phyloP scores from a whole-genome alignment of 2,888 invertebrate species.

The Petrophora chlorosata region DNA sequence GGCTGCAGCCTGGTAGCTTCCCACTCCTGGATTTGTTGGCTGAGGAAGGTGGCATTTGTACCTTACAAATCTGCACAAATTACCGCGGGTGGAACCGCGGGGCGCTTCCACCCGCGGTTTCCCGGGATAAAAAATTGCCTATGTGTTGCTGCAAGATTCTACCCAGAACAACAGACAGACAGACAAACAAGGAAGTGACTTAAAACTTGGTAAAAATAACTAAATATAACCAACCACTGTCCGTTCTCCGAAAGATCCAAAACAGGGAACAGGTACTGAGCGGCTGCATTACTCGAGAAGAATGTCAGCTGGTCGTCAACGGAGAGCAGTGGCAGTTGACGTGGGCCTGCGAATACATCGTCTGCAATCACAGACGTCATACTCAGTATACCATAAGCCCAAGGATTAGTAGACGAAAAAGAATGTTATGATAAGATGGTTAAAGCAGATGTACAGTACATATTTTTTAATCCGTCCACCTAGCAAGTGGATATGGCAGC shows the following conservation, averaged over 20 bases:
- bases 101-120: no score
- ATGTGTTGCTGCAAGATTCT: no score
- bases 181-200: no score
- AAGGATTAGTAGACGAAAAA: background rate
- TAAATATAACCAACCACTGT: constrained; percentile 53
- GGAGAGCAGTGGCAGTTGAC: constrained; percentile 86
- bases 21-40: constrained; percentile 87
- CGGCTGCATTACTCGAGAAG: constrained; percentile 89
- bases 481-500: no score
- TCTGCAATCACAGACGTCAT: constrained; percentile 59
- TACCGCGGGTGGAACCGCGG: no score
- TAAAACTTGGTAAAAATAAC: no score
- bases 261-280: constrained; percentile 85
- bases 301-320: constrained; percentile 84
- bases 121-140: no score
- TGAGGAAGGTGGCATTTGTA: no score
- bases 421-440: background rate
- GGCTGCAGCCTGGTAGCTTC: constrained; percentile 85
- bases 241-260: constrained; percentile 63
- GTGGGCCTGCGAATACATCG: constrained; percentile 76
- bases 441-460: background rate
- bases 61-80: no score
- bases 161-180: no score
- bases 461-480: no score
- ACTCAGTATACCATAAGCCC: background rate